Evolutionary conservation across 2,113 vertebrate species (phyloP).

Genomic region (Microtus montanus): DNA sequence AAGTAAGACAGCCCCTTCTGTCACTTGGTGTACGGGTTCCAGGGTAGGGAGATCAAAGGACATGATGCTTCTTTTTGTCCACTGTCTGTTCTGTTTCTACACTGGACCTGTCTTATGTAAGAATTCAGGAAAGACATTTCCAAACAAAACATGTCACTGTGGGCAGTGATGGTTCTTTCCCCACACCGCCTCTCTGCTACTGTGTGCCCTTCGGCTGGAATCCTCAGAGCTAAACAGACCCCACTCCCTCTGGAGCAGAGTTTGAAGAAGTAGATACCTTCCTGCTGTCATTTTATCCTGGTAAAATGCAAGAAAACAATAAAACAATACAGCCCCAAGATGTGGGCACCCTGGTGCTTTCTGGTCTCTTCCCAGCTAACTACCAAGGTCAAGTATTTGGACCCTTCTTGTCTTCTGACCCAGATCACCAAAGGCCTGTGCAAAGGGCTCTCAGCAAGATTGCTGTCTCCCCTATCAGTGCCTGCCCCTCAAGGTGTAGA

Average conservation of each 20-base stretch:
- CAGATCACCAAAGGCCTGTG: not conserved
- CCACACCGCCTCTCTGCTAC: no score
- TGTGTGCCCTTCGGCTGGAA: not conserved
- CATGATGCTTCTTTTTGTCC: not conserved
- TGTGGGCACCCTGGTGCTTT: accelerated
- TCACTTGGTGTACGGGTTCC: not conserved
- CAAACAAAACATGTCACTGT: not conserved
- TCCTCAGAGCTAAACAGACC: not conserved
- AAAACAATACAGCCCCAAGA: not conserved
- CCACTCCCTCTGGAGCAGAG: not conserved
- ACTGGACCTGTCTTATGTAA: not conserved
- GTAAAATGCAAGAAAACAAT: not conserved
- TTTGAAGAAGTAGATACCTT: not conserved
- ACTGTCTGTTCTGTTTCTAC: not conserved
- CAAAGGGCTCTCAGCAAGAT: not conserved
- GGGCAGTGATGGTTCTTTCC: no score
- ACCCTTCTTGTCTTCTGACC: not conserved
- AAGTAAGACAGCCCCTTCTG: not conserved
- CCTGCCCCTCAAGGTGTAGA: not conserved
- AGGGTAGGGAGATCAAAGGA: not conserved
- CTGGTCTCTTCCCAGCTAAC: not conserved
- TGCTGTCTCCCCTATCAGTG: not conserved
- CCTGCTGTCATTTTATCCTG: slow-evolving; percentile 16
- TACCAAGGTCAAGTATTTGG: not conserved
- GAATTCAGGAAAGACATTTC: not conserved